Evolutionary conservation across 2,888 invertebrate species (phyloP).

Genomic region (Drosophila borealis): DNA sequence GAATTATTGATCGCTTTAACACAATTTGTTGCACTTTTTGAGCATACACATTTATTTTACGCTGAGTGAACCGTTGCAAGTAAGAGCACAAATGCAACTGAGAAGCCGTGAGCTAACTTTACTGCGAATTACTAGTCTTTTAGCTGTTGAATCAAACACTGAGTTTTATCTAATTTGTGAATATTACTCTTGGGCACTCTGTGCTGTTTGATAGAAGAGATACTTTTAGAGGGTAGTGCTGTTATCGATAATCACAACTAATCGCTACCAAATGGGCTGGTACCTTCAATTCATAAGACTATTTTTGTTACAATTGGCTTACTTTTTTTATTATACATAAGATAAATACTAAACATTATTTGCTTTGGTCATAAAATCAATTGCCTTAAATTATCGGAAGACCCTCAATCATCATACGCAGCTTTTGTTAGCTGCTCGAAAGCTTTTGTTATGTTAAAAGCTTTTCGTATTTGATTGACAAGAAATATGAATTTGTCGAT

Average conservation of each 20-base stretch:
- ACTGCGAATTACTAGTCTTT: slow-evolving; percentile 5
- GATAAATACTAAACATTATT: background rate
- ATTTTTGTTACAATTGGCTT: background rate
- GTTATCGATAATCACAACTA: slow-evolving; percentile 2
- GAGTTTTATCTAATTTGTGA: slow-evolving; percentile 4
- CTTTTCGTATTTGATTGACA: background rate
- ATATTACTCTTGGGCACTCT: slow-evolving; percentile 6
- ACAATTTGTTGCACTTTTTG: slow-evolving; percentile 19
- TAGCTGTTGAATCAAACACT: slow-evolving; percentile 4
- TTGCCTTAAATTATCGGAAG: background rate
- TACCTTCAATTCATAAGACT: too few relatives aligned
- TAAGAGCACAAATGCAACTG: slow-evolving; percentile 47
- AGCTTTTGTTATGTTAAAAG: background rate
- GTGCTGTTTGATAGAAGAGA: background rate
- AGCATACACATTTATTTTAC: background rate
- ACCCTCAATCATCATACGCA: background rate
- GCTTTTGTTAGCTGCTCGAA: background rate
- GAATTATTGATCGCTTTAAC: slow-evolving; percentile 48
- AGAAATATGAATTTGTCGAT: background rate
- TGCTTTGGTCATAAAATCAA: background rate
- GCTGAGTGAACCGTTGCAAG: slow-evolving; percentile 23
- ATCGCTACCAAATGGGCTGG: background rate
- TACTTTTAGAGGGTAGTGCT: background rate
- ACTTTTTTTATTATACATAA: background rate
- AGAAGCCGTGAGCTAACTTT: slow-evolving; percentile 1